A percentile compares a stretch with the other conserved stretches of the same genome.
phyloP scores from a whole-genome alignment of 2,888 invertebrate genomes.

The Archips xylosteana region DNA sequence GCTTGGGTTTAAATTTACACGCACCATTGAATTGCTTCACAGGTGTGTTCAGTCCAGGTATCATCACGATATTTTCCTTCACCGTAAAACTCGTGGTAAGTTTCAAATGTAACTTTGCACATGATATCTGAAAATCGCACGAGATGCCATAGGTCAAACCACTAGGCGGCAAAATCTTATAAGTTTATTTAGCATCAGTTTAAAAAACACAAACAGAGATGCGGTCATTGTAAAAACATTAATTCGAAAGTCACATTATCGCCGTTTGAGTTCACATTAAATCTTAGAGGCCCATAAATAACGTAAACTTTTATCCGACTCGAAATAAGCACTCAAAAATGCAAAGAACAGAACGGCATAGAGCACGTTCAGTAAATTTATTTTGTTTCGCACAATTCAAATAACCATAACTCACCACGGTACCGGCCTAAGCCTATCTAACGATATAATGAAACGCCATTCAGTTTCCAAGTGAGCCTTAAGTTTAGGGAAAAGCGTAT shows the following conservation, averaged over 20 bases:
- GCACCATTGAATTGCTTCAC: too few species aligned
- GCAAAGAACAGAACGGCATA: conserved; percentile 84
- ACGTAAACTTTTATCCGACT: conserved; percentile 84
- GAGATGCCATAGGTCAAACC: too few species aligned
- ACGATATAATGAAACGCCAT: conserved; percentile 84
- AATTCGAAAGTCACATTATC: conserved; percentile 73
- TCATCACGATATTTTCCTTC: too few species aligned
- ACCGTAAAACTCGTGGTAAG: too few species aligned
- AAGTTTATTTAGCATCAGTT: conserved; percentile 40
- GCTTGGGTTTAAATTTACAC: too few species aligned
- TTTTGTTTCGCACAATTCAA: conserved; percentile 86
- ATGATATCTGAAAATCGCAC: too few species aligned
- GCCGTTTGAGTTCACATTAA: conserved; percentile 85
- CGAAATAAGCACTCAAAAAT: conserved; percentile 86
- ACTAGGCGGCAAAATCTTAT: not conserved
- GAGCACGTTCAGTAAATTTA: conserved; percentile 85
- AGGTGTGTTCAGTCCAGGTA: too few species aligned
- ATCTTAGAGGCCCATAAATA: conserved; percentile 84
- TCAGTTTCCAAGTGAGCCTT: conserved; percentile 76
- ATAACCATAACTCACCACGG: conserved; percentile 84
- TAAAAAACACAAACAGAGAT: conserved; percentile 27
- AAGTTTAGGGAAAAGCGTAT: conserved; percentile 73
- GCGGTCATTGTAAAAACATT: conserved; percentile 65
- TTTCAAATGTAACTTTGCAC: too few species aligned
- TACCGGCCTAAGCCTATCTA: conserved; percentile 81